Base-by-base conservation (phyloP, 2,797 vertebrate species). In the Phoeniculus purpureus region DNA sequence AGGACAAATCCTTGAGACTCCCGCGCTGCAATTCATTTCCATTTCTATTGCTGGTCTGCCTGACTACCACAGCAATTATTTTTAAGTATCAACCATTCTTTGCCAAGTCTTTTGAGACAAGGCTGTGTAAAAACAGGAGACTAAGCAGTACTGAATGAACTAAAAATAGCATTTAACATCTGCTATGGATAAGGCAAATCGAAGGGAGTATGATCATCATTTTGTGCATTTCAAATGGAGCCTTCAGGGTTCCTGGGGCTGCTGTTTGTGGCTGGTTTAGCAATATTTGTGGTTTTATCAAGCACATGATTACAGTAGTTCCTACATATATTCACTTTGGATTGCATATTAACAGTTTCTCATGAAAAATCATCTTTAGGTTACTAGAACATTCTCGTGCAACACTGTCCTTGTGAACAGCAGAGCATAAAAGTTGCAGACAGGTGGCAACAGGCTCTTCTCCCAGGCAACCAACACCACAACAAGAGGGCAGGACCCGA, bases 1-100 rank as follows among this genome's bases (percentile, higher is more conserved):
- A 40, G 59, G 58, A 80, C 31, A 82, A 89, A 86, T 51, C 15
- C 65, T 55, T 58, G 32, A 27, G 75, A 89, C 66, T 66, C 15
- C 51, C 72, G 65, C 55, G 66, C 51, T 60, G 62, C n/a, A 66
- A 75, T 66, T 74, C 61, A 77, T 74, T 43, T 80, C 50, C 12
- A 37, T 78, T 93, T 88, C 81, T 77, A 74, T 65, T 56, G 81
- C 59, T 16, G n/a, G 40, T 60, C 81, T 90, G 55, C 56, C 73
- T 90, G 45, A 79, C 58, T 89, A 78, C 68, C 56, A 78, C 34
- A 40, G 56, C 56, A 94, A 88, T 84, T 94, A 92, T 68, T 94
- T 94, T 87, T 56, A 81, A 76, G 40, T 90, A 87, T 26, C 76
- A 91, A 65, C 70, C 76, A 51, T 15, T 89, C 71, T 88, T 72